phyloP scores from a whole-genome alignment of 64 coral and sea anemone species.

The Montipora cactus region DNA sequence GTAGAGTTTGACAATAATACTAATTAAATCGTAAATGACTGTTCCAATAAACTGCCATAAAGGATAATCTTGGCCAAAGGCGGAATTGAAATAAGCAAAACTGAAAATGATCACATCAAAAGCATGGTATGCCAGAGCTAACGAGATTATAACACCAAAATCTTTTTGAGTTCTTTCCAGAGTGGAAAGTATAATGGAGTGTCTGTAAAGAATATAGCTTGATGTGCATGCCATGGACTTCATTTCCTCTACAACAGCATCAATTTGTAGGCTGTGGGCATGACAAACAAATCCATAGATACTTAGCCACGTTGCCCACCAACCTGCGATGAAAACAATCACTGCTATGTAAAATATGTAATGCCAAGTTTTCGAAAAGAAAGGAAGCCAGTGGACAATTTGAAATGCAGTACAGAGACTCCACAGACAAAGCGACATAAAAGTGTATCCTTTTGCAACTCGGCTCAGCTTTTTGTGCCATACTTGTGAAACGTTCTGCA shows the following conservation, averaged over 20 bases:
- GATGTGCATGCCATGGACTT: conserved; percentile 32
- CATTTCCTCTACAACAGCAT: conserved; percentile 62
- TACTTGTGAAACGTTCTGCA: conserved; percentile 48
- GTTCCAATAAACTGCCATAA: conserved; percentile 75
- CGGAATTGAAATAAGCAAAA: conserved; percentile 77
- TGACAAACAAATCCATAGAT: conserved; percentile 84
- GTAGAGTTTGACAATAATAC: conserved; percentile 73
- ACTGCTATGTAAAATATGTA: conserved; percentile 48
- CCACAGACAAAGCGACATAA: conserved; percentile 38
- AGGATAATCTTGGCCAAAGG: conserved; percentile 65
- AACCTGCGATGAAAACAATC: conserved; percentile 56
- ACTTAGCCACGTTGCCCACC: conserved; percentile 73
- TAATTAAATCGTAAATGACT: conserved; percentile 73
- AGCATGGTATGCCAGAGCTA: conserved; percentile 69
- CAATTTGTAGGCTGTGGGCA: conserved; percentile 75
- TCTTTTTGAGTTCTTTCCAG: conserved; percentile 73
- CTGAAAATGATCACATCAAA: conserved; percentile 77
- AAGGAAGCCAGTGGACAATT: conserved; percentile 60
- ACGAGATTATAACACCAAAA: conserved; percentile 73
- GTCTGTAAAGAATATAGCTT: conserved; percentile 30
- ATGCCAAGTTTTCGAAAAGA: conserved; percentile 67
- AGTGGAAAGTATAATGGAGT: conserved; percentile 35
- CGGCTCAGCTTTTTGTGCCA: conserved; percentile 35
- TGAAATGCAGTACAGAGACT: conserved; percentile 34
- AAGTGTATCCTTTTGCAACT: conserved; percentile 54